Evolutionary conservation across 2,113 vertebrate genomes (phyloP).

Genomic region (Anoura caudifer): DNA sequence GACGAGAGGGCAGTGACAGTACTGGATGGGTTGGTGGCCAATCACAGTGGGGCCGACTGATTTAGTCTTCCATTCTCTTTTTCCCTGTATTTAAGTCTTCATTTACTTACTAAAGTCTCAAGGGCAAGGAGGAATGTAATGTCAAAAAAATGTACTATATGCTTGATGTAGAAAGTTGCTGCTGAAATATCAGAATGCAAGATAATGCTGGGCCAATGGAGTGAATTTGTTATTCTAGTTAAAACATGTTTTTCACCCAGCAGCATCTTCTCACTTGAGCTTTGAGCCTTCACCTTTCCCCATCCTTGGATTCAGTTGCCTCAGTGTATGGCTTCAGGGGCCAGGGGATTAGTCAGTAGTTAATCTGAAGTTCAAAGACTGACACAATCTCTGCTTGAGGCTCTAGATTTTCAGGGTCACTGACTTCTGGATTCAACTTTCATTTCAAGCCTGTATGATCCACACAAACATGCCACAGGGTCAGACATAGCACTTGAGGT

Average conservation of each 20-base stretch:
- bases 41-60: fast-evolving
- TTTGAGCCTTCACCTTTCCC: neutral
- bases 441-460: neutral
- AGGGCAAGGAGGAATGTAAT: neutral
- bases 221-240: neutral
- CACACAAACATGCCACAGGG: neutral
- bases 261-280: neutral
- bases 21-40: neutral
- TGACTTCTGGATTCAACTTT: neutral
- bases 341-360: neutral
- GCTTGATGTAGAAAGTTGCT: neutral
- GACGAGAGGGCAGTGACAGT: neutral
- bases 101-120: neutral
- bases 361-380: neutral
- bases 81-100: neutral
- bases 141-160: neutral
- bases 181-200: neutral
- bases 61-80: neutral
- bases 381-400: neutral
- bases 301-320: neutral
- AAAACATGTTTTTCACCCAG: neutral
- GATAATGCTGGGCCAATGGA: neutral
- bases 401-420: neutral
- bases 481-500: fast-evolving
- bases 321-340: neutral